A percentile compares a stretch with the other conserved stretches of the same genome.
Evolutionary conservation across 1,140 invertebrate species (phyloP).

Genomic region (Rhopalosiphum maidis): DNA sequence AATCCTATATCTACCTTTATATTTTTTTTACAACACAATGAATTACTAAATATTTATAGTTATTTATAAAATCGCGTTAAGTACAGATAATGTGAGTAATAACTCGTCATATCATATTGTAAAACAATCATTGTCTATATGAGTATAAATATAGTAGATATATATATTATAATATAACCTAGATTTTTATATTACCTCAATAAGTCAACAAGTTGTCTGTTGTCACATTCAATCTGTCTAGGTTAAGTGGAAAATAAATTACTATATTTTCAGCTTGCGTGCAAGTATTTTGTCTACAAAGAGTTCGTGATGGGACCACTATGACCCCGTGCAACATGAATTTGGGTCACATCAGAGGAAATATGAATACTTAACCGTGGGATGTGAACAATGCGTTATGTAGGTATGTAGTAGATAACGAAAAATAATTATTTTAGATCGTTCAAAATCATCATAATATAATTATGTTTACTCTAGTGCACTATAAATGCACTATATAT

Average conservation of each 20-base stretch:
- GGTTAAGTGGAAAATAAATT: slow-evolving; percentile 39
- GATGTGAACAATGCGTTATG: slow-evolving; percentile 20
- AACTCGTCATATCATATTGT: background rate
- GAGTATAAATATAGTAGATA: background rate
- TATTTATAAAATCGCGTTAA: background rate
- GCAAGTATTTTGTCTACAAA: slow-evolving; percentile 10
- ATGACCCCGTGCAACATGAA: slow-evolving; percentile 35
- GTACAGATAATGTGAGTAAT: background rate
- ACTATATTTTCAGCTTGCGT: slow-evolving; percentile 26
- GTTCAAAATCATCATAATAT: background rate
- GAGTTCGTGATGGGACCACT: slow-evolving; percentile 49
- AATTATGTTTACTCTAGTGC: background rate
- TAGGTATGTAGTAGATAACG: background rate
- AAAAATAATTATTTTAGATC: slow-evolving; percentile 15
- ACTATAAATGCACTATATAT: background rate
- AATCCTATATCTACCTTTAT: background rate
- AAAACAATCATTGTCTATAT: background rate
- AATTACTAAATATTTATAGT: background rate
- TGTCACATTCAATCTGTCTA: slow-evolving; percentile 27
- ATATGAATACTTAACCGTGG: slow-evolving; percentile 31
- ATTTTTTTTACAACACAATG: background rate
- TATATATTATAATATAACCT: background rate
- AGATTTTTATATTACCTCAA: slow-evolving; percentile 1
- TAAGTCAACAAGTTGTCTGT: slow-evolving; percentile 20
- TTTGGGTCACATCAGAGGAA: slow-evolving; percentile 30